Percentiles rank a stretch among this genome's conserved stretches.
Evolutionary conservation across 1,140 invertebrate genomes (phyloP).

Genomic region (Meteorus sp.): DNA sequence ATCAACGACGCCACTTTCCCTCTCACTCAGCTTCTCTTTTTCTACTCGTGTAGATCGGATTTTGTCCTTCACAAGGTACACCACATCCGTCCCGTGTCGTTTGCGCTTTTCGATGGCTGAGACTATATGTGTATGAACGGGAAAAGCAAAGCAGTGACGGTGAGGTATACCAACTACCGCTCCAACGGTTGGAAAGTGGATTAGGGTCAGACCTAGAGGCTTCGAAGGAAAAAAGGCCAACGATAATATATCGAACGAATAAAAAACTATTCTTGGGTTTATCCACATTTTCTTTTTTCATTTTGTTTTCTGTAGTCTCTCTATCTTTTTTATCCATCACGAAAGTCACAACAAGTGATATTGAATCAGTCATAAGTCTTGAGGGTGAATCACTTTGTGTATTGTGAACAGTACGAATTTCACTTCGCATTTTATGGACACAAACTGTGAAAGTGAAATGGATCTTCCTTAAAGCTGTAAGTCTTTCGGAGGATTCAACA

Average conservation of each 20-base stretch:
- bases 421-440: too few relatives aligned
- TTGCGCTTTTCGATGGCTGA: not conserved
- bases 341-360: too few relatives aligned
- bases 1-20: not conserved
- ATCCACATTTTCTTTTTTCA: not conserved
- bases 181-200: constrained; percentile 12
- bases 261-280: not conserved
- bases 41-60: constrained; percentile 10
- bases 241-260: constrained; percentile 1
- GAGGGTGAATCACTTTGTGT: too few relatives aligned
- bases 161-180: not conserved
- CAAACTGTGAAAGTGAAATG: too few relatives aligned
- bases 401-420: too few relatives aligned
- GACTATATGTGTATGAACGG: too few relatives aligned
- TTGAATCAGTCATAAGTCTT: too few relatives aligned
- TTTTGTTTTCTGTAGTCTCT: not conserved
- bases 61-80: not conserved
- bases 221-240: not conserved
- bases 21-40: too few relatives aligned
- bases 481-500: too few relatives aligned
- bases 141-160: not conserved
- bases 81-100: not conserved
- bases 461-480: too few relatives aligned
- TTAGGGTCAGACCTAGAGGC: constrained; percentile 14
- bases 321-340: not conserved